Percentiles rank a stretch among this genome's conserved stretches.
Evolutionary conservation across 1,140 invertebrate species (phyloP).

Genomic region (Uloborus diversus): DNA sequence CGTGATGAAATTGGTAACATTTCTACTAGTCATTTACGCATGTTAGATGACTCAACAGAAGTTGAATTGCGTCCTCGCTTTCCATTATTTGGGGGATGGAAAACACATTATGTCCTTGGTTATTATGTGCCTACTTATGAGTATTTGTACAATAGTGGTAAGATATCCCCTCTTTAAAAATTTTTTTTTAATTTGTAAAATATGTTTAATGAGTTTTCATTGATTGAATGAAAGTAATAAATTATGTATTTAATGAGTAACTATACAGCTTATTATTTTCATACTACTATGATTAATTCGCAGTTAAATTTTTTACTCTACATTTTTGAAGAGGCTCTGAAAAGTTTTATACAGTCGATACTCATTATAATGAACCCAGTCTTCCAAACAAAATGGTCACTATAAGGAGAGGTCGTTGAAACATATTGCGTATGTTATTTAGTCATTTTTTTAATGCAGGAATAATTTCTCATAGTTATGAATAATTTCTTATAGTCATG

Average conservation of each 20-base stretch:
- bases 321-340: too few species aligned
- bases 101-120: conserved; percentile 94
- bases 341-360: too few species aligned
- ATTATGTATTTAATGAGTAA: not conserved
- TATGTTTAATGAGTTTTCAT: not conserved
- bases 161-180: not conserved
- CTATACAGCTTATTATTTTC: not conserved
- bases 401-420: too few species aligned
- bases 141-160: conserved; percentile 86
- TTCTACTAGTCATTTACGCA: conserved; percentile 92
- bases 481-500: too few species aligned
- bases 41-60: conserved; percentile 91
- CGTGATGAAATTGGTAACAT: conserved; percentile 99
- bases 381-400: too few species aligned
- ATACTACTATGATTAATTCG: too few species aligned
- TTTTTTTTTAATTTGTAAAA: not conserved
- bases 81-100: conserved; percentile 99
- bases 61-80: conserved; percentile 94
- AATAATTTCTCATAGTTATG: too few species aligned
- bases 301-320: too few species aligned
- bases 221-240: not conserved
- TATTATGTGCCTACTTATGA: conserved; percentile 98
- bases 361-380: too few species aligned
- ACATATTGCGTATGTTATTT: too few species aligned
- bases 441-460: too few species aligned